Evolutionary conservation across 2,797 vertebrate species (phyloP), one percentile per base, ranked within the genome.

Genomic region (Onychomys arenicola): DNA sequence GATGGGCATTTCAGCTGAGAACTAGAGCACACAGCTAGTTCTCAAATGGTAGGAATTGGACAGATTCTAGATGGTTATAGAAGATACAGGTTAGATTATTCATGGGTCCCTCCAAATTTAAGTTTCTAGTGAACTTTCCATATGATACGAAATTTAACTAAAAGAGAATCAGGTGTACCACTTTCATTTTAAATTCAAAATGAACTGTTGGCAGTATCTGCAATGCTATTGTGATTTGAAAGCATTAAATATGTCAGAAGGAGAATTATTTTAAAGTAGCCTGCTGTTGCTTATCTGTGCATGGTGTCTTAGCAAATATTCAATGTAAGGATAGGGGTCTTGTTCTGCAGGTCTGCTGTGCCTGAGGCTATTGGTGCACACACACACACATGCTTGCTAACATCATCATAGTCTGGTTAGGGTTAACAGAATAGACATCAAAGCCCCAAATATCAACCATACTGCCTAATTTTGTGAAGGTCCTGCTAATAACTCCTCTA

Each of bases 161-260:
- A 71, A 91, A 90, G 65, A 65, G 77, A 43, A 37, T 55, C 93
- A 86, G 23, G 1, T 63, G 73, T 61, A 76, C 55, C 94, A n/a
- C 14, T 91, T 95, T 86, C 17, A 75, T 52, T 93, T 93, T 89
- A 85, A 82, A 95, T 65, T 37, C 34, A 90, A 73, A 81, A n/a
- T 52, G 67, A 92, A 25, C 43, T 95, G 27, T 32, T 76, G 69
- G 14, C 69, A 59, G 16, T 87, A 46, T 95, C 37, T 87, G 0
- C 63, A 77, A 76, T 32, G 29, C 69, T 89, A 17, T 67, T 40
- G 6, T 65, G 55, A 69, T 86, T 52, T 78, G 90, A 57, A 49
- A 23, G 10, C 80, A 43, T 80, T 78, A 57, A 94, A 71, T 90
- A 37, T 61, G 88, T 81, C 77, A 93, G 93, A 73, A 88, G 83